phyloP scores from a whole-genome alignment of 2,113 vertebrate species.

The Eudorcas thomsonii region DNA sequence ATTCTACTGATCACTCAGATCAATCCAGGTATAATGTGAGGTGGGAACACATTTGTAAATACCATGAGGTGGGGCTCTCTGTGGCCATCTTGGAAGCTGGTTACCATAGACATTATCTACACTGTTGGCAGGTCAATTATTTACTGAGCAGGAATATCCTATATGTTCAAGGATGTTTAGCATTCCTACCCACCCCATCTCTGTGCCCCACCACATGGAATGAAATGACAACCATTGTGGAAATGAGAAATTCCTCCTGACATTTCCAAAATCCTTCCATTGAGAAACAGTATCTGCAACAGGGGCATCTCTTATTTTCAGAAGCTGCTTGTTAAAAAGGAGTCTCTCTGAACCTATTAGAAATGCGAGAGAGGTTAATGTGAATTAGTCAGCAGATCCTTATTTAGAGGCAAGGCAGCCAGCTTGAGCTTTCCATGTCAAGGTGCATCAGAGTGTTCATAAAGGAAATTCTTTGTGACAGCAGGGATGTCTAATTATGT shows the following conservation, averaged over 20 bases:
- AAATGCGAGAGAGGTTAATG: constrained; percentile 69
- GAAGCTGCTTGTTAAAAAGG: constrained; percentile 60
- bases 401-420: constrained; percentile 71
- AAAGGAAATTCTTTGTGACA: constrained; percentile 79
- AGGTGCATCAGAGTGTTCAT: constrained; percentile 73
- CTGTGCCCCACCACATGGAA: background rate
- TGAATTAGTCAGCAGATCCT: constrained; percentile 75
- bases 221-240: background rate
- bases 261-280: background rate
- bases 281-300: constrained; percentile 38
- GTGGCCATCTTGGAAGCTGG: background rate
- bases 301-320: constrained; percentile 55
- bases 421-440: constrained; percentile 74
- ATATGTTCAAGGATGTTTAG: background rate
- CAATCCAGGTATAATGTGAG: background rate
- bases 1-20: background rate
- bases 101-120: background rate
- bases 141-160: background rate
- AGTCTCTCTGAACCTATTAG: constrained; percentile 31
- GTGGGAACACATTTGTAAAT: background rate
- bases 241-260: background rate
- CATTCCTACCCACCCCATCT: background rate
- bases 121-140: background rate
- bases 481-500: constrained; percentile 75
- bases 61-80: background rate